Evolutionary conservation across 1,140 invertebrate genomes (phyloP).

Genomic region (Neodiprion pinetum): DNA sequence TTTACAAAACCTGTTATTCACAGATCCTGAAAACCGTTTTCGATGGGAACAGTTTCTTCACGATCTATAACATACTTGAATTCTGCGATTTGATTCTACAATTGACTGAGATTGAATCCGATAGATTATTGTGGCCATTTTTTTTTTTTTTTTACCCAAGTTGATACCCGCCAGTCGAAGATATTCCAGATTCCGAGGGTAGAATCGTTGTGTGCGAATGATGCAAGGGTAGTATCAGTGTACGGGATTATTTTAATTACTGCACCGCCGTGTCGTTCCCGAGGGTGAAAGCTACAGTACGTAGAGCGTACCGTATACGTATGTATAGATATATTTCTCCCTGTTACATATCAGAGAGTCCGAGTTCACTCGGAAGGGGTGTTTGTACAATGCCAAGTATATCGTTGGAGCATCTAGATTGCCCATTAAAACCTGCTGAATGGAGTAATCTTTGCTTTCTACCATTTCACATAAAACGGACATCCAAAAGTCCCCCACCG

Average conservation of each 20-base stretch:
- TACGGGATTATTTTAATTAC: constrained; percentile 6
- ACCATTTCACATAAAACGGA: not conserved
- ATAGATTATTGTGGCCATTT: no score
- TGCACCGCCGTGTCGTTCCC: not conserved
- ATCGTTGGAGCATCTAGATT: constrained; percentile 40
- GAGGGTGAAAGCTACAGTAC: not conserved
- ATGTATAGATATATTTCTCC: constrained; percentile 4
- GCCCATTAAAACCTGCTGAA: constrained; percentile 45
- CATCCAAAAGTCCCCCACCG: not conserved
- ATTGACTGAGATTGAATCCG: no score
- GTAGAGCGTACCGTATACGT: no score
- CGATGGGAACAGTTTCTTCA: no score
- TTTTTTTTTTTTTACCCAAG: no score
- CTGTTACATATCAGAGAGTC: constrained; percentile 32
- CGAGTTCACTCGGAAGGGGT: constrained; percentile 25
- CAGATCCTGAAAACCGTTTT: no score
- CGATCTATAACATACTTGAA: no score
- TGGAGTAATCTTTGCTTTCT: constrained; percentile 23
- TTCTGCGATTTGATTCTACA: no score
- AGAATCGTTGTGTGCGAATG: no score
- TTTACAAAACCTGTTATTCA: no score
- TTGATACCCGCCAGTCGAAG: no score
- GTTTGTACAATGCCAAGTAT: constrained; percentile 22
- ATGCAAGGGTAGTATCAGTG: not conserved
- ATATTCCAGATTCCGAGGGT: no score